Conservation (phyloP, 2,113 vertebrate genomes). For the Gallinago media region DNA sequence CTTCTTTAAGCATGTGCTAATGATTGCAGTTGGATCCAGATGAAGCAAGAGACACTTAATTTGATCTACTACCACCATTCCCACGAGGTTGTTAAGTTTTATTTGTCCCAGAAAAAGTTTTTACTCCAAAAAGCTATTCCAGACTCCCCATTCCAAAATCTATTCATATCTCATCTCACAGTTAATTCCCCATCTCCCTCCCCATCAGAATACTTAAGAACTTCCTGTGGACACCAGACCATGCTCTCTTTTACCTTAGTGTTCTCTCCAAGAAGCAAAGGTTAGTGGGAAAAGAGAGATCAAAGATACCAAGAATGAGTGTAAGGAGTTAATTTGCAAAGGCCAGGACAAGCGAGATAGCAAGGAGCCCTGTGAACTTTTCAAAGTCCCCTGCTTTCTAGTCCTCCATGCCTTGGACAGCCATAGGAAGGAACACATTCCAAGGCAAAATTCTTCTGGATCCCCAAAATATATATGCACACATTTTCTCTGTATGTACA, state of each 20-base stretch:
- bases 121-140: not conserved
- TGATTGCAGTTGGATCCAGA: not conserved
- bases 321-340: not conserved
- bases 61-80: not conserved
- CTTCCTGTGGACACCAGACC: not conserved
- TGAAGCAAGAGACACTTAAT: not conserved
- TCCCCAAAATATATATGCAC: not conserved
- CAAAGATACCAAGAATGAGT: fast-evolving
- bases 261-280: not conserved
- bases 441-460: not conserved
- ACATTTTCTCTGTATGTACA: not conserved
- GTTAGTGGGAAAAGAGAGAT: not conserved
- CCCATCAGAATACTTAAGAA: not conserved
- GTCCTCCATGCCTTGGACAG: not conserved
- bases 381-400: not conserved
- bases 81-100: not conserved
- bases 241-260: not conserved
- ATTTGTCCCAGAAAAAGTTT: not conserved
- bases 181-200: not conserved
- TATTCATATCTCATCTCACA: not conserved
- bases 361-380: not conserved
- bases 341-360: not conserved
- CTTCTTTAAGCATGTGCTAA: not conserved
- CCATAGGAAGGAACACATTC: not conserved
- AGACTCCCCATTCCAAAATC: not conserved